Conservation (phyloP, 2,113 vertebrate genomes). For the Eurystomus gularis region DNA sequence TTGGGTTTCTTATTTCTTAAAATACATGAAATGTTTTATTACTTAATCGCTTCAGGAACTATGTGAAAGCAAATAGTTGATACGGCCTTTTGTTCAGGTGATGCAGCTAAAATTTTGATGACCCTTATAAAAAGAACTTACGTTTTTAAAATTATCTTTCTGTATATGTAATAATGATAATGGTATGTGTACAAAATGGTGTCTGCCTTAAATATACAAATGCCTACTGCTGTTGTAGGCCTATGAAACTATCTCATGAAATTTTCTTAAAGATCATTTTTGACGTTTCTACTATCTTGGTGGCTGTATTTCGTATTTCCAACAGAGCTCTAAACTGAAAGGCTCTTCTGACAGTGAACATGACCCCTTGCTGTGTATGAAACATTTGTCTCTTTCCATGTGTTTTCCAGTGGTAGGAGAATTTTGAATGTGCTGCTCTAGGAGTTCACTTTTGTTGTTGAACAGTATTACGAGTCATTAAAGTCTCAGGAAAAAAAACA, state of each 20-base stretch:
- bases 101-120: not conserved
- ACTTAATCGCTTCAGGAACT: not conserved
- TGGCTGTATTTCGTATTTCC: not conserved
- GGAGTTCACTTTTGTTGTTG: not conserved
- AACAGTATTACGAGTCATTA: not conserved
- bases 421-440: not conserved
- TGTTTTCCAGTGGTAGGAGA: not conserved
- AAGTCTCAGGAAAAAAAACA: not conserved
- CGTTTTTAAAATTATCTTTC: not conserved
- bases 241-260: not conserved
- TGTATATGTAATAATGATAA: not conserved
- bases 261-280: not conserved
- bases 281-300: not conserved
- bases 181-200: not conserved
- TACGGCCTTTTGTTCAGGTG: not conserved
- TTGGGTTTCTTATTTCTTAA: not conserved
- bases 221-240: not conserved
- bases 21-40: not conserved
- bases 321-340: not conserved
- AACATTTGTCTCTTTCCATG: not conserved
- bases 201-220: not conserved
- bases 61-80: not conserved
- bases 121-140: not conserved
- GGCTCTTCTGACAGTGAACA: not conserved
- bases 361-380: not conserved